Percentiles rank a stretch among this genome's conserved stretches.
These are phyloP conservation scores for Montipora capricornis DNA, from an alignment of 64 coral and sea anemone genomes.

Conservation along the genomic window DNA sequence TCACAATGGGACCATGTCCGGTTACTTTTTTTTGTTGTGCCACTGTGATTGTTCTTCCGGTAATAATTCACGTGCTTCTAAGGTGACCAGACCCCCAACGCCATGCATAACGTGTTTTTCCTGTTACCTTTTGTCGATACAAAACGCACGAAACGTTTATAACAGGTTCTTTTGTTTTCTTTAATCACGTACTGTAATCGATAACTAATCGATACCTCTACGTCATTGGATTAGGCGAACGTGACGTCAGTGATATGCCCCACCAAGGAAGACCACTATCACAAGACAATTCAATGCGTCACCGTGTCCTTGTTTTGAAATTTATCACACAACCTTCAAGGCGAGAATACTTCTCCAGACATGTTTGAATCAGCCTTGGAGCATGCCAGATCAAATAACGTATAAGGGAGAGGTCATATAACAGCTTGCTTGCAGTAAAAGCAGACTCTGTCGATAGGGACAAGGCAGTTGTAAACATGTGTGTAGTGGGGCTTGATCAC, in stretches of 20 bases:
- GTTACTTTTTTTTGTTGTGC: too few relatives aligned
- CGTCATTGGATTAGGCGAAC: conserved; percentile 4
- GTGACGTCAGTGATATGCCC: conserved; percentile 39
- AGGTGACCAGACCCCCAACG: not conserved
- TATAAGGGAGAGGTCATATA: conserved; percentile 19
- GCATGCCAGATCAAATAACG: conserved; percentile 25
- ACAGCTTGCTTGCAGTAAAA: not conserved
- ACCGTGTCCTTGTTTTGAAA: conserved; percentile 37
- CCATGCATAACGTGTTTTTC: conserved; percentile 20
- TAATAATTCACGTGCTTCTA: not conserved
- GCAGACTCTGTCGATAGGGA: not conserved
- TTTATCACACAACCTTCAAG: conserved; percentile 4
- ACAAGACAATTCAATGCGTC: conserved; percentile 40
- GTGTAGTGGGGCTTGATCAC: not conserved
- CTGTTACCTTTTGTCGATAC: conserved; percentile 1
- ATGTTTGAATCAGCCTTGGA: conserved; percentile 23
- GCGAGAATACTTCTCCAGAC: conserved; percentile 8
- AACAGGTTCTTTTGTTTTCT: conserved; percentile 38
- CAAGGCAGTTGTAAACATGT: conserved; percentile 13
- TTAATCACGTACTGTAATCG: conserved; percentile 24
- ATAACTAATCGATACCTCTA: conserved; percentile 34
- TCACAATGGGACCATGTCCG: too few relatives aligned
- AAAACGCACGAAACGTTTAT: conserved; percentile 24
- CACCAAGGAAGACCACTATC: conserved; percentile 46
- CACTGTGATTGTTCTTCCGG: too few relatives aligned